These are phyloP conservation scores for Sciurus carolinensis DNA, from an alignment of 2,797 vertebrate species.

Conservation along the genomic window DNA sequence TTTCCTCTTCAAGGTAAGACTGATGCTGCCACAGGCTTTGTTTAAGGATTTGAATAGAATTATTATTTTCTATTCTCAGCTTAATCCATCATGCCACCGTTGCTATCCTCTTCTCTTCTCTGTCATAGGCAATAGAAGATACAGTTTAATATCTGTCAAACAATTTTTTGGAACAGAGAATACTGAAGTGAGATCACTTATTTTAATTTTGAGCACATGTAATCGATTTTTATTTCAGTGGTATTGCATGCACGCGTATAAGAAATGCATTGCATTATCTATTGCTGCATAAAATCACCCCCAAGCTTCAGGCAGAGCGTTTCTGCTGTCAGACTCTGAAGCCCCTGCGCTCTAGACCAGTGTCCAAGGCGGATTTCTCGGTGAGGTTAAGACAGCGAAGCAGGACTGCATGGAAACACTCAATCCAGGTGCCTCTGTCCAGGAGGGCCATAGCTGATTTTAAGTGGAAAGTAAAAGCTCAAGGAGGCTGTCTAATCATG, in stretches of 20 bases:
- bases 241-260: no score
- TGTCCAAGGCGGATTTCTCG: background rate
- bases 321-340: background rate
- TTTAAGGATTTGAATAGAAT: background rate
- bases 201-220: background rate
- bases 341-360: accelerated
- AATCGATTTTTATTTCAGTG: background rate
- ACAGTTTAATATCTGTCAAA: background rate
- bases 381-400: background rate
- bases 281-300: background rate
- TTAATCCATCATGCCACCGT: background rate
- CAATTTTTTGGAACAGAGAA: background rate
- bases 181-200: background rate
- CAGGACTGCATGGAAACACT: background rate
- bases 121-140: background rate
- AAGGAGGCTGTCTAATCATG: background rate
- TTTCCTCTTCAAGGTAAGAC: background rate
- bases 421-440: background rate
- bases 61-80: background rate
- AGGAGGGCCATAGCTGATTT: background rate
- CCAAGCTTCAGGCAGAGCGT: background rate
- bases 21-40: background rate
- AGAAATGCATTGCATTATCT: background rate
- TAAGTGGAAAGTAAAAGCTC: background rate
- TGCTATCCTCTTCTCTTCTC: background rate